phyloP scores from a whole-genome alignment of 1,140 invertebrate species.

The Cotesia glomerata region DNA sequence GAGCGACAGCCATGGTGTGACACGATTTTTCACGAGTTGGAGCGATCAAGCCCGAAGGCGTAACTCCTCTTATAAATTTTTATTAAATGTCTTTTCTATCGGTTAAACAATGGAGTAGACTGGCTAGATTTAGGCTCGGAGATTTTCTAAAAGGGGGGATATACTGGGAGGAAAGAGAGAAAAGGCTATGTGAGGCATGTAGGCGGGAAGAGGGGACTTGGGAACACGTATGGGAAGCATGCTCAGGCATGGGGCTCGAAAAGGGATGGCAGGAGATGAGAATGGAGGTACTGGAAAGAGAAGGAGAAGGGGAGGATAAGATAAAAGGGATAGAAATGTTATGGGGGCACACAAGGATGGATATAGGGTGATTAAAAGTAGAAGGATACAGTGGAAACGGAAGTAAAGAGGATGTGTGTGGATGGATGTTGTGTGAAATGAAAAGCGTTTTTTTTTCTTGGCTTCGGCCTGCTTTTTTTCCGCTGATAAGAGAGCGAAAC shows the following conservation, averaged over 20 bases:
- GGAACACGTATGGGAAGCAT: slow-evolving; percentile 18
- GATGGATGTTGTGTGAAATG: too few species aligned
- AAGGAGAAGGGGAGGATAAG: not conserved
- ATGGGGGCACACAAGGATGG: not conserved
- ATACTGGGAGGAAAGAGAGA: not conserved
- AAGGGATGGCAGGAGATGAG: not conserved
- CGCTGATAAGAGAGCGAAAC: too few species aligned
- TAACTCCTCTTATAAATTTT: too few species aligned
- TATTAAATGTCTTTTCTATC: too few species aligned
- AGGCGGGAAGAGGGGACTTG: not conserved
- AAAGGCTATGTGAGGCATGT: slow-evolving; percentile 2
- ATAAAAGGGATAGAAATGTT: not conserved
- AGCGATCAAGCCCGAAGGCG: too few species aligned
- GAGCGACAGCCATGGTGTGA: too few species aligned
- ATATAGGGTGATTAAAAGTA: not conserved
- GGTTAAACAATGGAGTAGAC: slow-evolving; percentile 16
- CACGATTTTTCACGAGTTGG: too few species aligned
- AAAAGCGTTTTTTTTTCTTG: too few species aligned
- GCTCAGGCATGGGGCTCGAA: not conserved
- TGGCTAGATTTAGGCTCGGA: not conserved
- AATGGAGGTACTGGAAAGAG: not conserved
- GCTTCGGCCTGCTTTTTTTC: too few species aligned
- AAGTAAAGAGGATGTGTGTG: too few species aligned
- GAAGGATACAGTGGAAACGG: not conserved
- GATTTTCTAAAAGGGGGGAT: not conserved